Base-by-base conservation (phyloP, 1,140 invertebrate species). In the Drosophila repleta region DNA sequence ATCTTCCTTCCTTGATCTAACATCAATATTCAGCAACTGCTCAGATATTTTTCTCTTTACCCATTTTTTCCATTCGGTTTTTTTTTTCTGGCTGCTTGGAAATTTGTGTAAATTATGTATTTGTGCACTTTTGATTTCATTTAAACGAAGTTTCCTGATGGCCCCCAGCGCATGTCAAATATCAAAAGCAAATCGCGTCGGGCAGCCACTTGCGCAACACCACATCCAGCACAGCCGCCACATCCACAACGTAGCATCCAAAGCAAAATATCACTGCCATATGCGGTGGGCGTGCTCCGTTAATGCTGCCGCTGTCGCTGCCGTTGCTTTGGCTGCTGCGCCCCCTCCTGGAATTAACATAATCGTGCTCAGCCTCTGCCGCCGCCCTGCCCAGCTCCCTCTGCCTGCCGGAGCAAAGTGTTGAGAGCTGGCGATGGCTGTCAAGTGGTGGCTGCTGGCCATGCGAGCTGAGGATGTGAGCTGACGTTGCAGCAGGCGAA, bases 141-240 rank as follows among this genome's bases (percentile, higher is more conserved):
- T 88, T 88, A 88, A 88, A 88, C 84, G 79, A 88, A 83, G 83
- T 87, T 87, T 88, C 84, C 84, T 89, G 83, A 88, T 88, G 79
- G 84, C 83, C 83, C 69, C 76, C 80, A 83, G 83, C 82, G 82
- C 83, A 85, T 88, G 82, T 88, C 82, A 88, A 85, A 85, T 87
- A 85, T 85, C 82, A 87, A 87, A 87, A 76, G 75, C 71, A 65
- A 82, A 88, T 78, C 78, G 74, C 75, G 69, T 74, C 53, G 64
- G 67, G 52, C 63, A 60, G 65, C 58, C 65, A 77, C 81, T 85
- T 85, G 81, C 81, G 81, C 81, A 85, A 85, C 79, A 84, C 62
- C 81, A 84, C 64, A 84, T 79, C 72, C 57, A 74, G 63, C 43
- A 51, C 45, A 61, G 52, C 32, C 77, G 49, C 51, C 11, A 17